phyloP scores from a whole-genome alignment of 2,113 vertebrate species.

The Ursus arctos region DNA sequence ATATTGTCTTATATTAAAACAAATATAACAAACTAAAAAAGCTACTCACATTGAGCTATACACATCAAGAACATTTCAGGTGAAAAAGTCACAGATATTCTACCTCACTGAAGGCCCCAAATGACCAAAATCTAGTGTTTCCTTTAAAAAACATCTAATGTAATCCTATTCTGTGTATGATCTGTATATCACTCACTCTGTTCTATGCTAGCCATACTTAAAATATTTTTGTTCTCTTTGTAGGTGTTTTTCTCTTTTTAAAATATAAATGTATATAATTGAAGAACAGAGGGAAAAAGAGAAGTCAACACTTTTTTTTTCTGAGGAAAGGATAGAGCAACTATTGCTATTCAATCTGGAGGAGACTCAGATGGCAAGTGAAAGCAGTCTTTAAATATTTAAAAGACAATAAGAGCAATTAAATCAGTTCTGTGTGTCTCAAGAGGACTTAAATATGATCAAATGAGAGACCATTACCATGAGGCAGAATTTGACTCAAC shows the following conservation, averaged over 20 bases:
- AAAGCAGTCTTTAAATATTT: conserved; percentile 74
- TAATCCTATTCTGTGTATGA: not conserved
- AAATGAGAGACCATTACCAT: not conserved
- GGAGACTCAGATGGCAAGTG: conserved; percentile 45
- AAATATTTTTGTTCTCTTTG: not conserved
- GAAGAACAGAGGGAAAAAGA: not conserved
- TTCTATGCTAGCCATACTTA: not conserved
- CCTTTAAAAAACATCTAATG: not conserved
- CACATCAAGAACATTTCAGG: not conserved
- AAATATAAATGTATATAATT: not conserved
- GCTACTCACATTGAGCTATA: not conserved
- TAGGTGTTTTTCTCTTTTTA: not conserved
- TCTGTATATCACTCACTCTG: not conserved
- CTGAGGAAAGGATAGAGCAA: not conserved
- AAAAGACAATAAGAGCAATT: conserved; percentile 74
- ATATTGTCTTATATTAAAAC: not conserved
- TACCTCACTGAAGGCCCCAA: not conserved
- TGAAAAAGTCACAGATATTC: not conserved
- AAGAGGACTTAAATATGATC: conserved; percentile 65
- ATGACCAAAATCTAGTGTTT: not conserved
- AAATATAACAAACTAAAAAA: not conserved
- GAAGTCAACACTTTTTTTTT: not conserved
- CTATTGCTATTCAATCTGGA: conserved; percentile 43
- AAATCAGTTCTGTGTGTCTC: conserved; percentile 73
- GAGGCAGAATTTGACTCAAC: conserved; percentile 24